Base-by-base conservation (phyloP, 2,888 invertebrate species). In the Geotrupes spiniger region DNA sequence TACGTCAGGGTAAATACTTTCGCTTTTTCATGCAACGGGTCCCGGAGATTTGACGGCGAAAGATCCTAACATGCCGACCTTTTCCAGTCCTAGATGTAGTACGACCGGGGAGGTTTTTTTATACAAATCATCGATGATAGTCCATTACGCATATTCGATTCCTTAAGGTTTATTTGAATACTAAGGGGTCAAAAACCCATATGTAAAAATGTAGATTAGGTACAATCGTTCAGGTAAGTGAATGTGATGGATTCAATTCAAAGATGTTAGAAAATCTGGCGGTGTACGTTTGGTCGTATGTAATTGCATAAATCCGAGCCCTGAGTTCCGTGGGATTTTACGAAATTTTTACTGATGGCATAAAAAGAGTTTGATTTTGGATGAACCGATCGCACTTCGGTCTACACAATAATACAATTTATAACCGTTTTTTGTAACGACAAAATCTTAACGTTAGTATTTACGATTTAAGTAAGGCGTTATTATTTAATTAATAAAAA, bases 81-180 rank as follows among this genome's bases (percentile, higher is more conserved):
- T 42, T 43, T 21, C 33, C 33, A 33, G 43, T 16, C 10, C 10
- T 43, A 25, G 17, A 49, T 46, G 4, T 43, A 59, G 57, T 46
- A 50, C 51, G 45, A 39, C 12, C 42, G 57, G 56, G 25, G 26
- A 17, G 42, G 41, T 39, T 50, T 52, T 52, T 53, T 51, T 53
- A 28, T 49, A 36, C 49, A 60, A 66, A 67, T 66, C 66, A 63
- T 57, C 60, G 63, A 62, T 64, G 70, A 72, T 72, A 66, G 70
- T 64, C 72, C 71, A 73, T 73, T 73, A 72, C 70, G 64, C 68
- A 70, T 68, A 71, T 72, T 72, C 71, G 71, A 72, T 72, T 71
- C 65, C 69, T 66, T 59, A 46, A 56, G 60, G 57, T 61, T 54
- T 64, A 72, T 72, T 72, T 71, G 70, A 72, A 72, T 72, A 72